Percentiles rank a stretch among this genome's conserved stretches.
phyloP scores from a whole-genome alignment of 1,140 invertebrate species.

The Tetraneura akinire region DNA sequence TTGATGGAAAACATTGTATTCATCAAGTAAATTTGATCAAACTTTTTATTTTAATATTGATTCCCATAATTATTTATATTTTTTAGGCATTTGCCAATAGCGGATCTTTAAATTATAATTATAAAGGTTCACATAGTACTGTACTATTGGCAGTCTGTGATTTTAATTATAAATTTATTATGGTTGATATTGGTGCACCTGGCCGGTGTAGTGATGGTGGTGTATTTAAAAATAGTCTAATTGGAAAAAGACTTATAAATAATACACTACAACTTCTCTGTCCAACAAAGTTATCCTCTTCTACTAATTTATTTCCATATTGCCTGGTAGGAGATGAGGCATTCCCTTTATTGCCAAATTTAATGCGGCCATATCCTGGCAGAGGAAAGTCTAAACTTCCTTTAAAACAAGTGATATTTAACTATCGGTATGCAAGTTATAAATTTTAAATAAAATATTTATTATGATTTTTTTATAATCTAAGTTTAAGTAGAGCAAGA shows the following conservation, averaged over 20 bases:
- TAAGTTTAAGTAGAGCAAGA: not conserved
- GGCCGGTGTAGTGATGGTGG: not conserved
- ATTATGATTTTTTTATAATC: not conserved
- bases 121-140: not conserved
- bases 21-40: not conserved
- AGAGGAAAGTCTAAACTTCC: slow-evolving; percentile 13
- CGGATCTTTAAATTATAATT: not conserved
- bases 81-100: not conserved
- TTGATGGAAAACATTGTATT: slow-evolving; percentile 4
- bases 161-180: not conserved
- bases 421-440: slow-evolving; percentile 1
- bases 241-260: not conserved
- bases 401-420: slow-evolving; percentile 6
- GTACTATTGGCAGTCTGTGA: not conserved
- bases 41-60: slow-evolving; percentile 4
- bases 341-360: not conserved
- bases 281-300: not conserved
- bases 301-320: not conserved
- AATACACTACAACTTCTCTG: slow-evolving; percentile 7
- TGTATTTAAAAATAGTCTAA: slow-evolving; percentile 16
- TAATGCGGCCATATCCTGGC: slow-evolving; percentile 15
- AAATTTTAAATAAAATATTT: not conserved
- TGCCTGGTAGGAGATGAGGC: slow-evolving; percentile 13
- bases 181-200: not conserved
- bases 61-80: slow-evolving; percentile 6